These are phyloP conservation scores for Mormyrops boulengeri DNA, from an alignment of 2,797 vertebrate species.

Conservation along the genomic window DNA sequence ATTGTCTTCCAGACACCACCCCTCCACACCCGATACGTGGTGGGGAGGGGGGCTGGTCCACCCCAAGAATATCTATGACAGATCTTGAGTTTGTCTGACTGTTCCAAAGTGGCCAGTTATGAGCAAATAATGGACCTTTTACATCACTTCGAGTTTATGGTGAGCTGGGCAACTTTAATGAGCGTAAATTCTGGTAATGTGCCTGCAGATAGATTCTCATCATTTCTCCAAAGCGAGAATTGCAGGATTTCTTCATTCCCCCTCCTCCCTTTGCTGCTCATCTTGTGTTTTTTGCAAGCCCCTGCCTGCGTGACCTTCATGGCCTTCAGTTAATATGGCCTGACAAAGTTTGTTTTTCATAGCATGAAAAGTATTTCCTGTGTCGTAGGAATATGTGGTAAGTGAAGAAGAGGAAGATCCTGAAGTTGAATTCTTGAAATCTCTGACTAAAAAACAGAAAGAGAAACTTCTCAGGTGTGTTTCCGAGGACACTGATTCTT, in stretches of 20 bases:
- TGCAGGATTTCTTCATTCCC: background rate
- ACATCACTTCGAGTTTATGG: constrained; percentile 25
- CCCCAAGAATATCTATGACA: constrained; percentile 61
- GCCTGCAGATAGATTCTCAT: background rate
- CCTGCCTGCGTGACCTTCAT: background rate
- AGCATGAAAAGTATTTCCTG: constrained; percentile 7
- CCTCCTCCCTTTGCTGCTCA: background rate
- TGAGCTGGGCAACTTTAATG: constrained; percentile 33
- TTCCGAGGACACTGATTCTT: background rate
- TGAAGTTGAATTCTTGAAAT: constrained; percentile 96
- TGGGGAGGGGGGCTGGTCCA: constrained; percentile 42
- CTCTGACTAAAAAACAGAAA: constrained; percentile 89
- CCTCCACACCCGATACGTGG: background rate
- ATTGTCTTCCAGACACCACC: constrained; percentile 59
- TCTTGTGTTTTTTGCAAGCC: background rate
- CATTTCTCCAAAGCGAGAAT: background rate
- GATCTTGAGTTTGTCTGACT: constrained; percentile 62
- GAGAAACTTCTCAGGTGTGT: constrained; percentile 91
- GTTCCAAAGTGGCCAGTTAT: constrained; percentile 61
- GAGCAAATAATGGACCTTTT: constrained; percentile 32
- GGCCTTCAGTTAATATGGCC: background rate
- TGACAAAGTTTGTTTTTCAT: background rate
- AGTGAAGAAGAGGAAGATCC: constrained; percentile 95
- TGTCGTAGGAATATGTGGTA: constrained; percentile 78
- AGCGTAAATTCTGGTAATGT: constrained; percentile 27